Conservation (phyloP, 2,113 vertebrate species). For the Zosterops borbonicus region DNA sequence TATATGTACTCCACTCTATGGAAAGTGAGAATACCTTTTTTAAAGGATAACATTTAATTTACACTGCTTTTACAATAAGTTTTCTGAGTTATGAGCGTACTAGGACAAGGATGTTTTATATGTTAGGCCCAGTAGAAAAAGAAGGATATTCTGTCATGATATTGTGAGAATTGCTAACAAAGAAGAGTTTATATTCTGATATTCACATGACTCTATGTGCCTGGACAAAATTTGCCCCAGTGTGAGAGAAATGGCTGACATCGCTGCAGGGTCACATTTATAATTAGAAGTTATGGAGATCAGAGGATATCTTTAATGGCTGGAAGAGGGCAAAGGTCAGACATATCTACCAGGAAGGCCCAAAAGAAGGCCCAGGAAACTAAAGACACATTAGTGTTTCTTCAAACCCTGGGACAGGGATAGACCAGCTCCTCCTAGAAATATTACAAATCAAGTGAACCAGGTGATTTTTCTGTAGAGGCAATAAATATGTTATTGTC, state of each 20-base stretch:
- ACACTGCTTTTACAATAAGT: fast-evolving
- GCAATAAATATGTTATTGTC: background rate
- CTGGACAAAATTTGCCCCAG: background rate
- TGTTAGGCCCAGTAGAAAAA: background rate
- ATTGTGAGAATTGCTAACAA: background rate
- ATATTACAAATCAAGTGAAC: background rate
- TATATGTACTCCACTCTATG: background rate
- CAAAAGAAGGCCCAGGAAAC: background rate
- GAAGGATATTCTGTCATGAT: background rate
- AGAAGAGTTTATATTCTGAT: background rate
- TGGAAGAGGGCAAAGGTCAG: background rate
- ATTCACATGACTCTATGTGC: background rate
- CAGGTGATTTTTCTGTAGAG: background rate
- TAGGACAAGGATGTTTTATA: background rate
- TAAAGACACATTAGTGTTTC: background rate
- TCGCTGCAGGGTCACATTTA: background rate
- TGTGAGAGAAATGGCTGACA: background rate
- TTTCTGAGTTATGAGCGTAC: background rate
- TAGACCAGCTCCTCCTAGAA: background rate
- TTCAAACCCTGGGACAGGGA: background rate
- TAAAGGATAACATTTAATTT: background rate
- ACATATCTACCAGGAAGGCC: background rate
- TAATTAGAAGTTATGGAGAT: background rate
- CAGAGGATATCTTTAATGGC: background rate
- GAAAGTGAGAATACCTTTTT: background rate